Evolutionary conservation across 2,797 vertebrate species (phyloP).

Genomic region (Helicolenus hilgendorfi): DNA sequence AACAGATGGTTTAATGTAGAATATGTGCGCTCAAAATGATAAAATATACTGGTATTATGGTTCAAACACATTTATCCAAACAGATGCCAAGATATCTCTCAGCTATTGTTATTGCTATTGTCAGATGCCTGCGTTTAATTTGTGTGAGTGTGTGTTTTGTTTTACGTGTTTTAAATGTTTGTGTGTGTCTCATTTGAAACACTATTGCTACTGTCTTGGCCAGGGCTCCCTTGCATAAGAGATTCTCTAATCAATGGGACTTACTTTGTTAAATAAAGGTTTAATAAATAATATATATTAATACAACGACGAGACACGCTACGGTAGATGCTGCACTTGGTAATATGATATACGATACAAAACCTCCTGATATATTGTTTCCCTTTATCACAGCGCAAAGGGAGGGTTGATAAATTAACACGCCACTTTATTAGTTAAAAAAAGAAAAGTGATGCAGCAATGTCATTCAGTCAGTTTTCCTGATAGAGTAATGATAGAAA

Average conservation of each 20-base stretch:
- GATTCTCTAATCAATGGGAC: too few relatives aligned
- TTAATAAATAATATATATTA: not conserved
- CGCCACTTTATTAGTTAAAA: not conserved
- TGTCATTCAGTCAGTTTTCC: not conserved
- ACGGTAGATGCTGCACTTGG: not conserved
- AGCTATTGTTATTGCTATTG: too few relatives aligned
- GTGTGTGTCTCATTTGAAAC: too few relatives aligned
- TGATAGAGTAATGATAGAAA: not conserved
- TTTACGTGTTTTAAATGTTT: too few relatives aligned
- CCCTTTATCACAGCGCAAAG: not conserved
- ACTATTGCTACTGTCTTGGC: too few relatives aligned
- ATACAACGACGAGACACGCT: not conserved
- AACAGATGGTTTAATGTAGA: not conserved
- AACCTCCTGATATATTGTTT: not conserved
- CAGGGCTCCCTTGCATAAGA: too few relatives aligned
- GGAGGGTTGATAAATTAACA: not conserved
- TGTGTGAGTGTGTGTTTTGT: too few relatives aligned
- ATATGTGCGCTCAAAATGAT: not conserved
- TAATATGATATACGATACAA: not conserved
- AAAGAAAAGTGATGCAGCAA: not conserved
- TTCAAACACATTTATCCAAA: not conserved
- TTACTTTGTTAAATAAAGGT: too few relatives aligned
- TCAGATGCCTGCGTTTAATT: not conserved
- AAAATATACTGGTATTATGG: not conserved
- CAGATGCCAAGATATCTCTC: not conserved